Conservation (phyloP, 2,888 invertebrate genomes). For the Trissonchulus latispiculum region DNA sequence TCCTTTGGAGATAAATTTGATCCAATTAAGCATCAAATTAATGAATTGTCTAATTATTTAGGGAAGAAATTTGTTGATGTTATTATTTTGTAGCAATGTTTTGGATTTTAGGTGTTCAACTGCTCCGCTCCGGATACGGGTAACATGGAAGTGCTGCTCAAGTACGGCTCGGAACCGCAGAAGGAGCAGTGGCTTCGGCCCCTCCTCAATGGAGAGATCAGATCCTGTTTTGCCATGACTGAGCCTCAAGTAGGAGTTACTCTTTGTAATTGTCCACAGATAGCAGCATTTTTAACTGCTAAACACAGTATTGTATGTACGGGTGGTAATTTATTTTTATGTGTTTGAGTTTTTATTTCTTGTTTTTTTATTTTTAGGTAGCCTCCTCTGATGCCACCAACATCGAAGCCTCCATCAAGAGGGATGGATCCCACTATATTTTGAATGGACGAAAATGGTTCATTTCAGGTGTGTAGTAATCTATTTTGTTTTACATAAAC, state of each 20-base stretch:
- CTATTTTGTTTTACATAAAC: too few relatives aligned
- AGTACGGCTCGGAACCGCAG: constrained; percentile 47
- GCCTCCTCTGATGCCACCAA: constrained; percentile 51
- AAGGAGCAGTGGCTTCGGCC: constrained; percentile 45
- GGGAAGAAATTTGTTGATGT: too few relatives aligned
- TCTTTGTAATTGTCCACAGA: too few relatives aligned
- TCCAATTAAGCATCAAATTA: too few relatives aligned
- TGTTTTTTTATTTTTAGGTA: constrained; percentile 41
- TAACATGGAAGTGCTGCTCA: constrained; percentile 49
- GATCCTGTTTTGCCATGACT: constrained; percentile 48
- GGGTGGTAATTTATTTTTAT: too few relatives aligned
- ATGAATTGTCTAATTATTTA: too few relatives aligned
- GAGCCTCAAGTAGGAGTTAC: constrained; percentile 41
- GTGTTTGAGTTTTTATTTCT: too few relatives aligned
- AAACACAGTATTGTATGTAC: too few relatives aligned
- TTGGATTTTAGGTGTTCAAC: constrained; percentile 45
- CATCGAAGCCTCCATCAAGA: constrained; percentile 45
- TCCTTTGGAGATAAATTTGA: not conserved
- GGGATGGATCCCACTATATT: constrained; percentile 46
- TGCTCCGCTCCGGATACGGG: constrained; percentile 50
- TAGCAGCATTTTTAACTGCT: too few relatives aligned
- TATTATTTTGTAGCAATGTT: too few relatives aligned
- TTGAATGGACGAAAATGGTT: constrained; percentile 50
- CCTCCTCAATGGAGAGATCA: constrained; percentile 45
- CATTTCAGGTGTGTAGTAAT: constrained; percentile 44